A percentile compares a stretch with the other conserved stretches of the same genome.
Evolutionary conservation across 1,140 invertebrate species (phyloP).

Genomic region (Heliconius congener): DNA sequence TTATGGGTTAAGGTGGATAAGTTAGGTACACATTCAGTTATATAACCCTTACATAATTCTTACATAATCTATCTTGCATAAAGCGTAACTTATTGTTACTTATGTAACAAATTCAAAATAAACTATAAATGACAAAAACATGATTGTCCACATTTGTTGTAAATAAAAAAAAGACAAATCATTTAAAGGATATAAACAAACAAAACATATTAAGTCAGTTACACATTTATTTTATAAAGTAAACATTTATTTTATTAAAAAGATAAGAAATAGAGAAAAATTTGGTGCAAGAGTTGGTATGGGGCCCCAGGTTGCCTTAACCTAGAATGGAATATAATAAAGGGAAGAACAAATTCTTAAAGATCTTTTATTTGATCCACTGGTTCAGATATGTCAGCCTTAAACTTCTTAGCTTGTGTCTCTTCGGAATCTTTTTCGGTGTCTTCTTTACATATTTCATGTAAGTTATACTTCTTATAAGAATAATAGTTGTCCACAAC

Average conservation of each 20-base stretch:
- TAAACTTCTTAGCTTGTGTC: constrained; percentile 70
- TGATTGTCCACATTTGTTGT: background rate
- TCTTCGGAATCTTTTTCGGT: constrained; percentile 57
- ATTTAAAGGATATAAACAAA: constrained; percentile 16
- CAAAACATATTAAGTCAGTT: constrained; percentile 30
- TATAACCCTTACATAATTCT: constrained; percentile 23
- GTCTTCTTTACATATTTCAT: constrained; percentile 73
- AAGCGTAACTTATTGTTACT: background rate
- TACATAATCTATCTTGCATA: constrained; percentile 11
- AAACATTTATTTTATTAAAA: constrained; percentile 49
- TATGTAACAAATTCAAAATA: constrained; percentile 1
- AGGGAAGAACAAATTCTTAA: constrained; percentile 40
- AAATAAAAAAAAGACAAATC: background rate
- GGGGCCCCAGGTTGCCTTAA: constrained; percentile 51
- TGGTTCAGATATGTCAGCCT: constrained; percentile 49
- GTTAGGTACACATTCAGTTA: constrained; percentile 8
- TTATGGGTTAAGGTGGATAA: background rate
- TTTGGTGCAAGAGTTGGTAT: constrained; percentile 54
- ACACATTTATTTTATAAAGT: constrained; percentile 45
- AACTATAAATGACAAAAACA: background rate
- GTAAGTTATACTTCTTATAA: constrained; percentile 75
- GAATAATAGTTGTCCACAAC: constrained; percentile 75
- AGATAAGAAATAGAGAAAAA: constrained; percentile 50
- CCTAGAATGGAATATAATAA: constrained; percentile 45
- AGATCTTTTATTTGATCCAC: constrained; percentile 49